Base-by-base conservation (phyloP, 2,113 vertebrate genomes). In the Hypocryptadius cinnamomeus region DNA sequence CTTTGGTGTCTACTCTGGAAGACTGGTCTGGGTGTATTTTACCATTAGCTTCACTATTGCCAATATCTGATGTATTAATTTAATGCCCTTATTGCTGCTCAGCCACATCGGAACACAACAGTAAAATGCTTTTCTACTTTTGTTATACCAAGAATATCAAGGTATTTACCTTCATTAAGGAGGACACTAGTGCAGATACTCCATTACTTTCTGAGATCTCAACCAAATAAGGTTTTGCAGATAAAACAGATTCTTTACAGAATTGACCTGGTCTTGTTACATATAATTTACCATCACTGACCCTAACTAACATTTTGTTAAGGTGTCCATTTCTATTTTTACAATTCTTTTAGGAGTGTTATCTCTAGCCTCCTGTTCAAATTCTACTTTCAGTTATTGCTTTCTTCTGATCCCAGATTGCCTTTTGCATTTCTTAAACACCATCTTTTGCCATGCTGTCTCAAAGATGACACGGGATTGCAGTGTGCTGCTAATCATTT, bases 381-480 rank as follows among this genome's bases (percentile, higher is more conserved):
- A 66, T 64, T 63, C 56, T 90, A 0, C 51, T 74, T 74, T 59
- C 56, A 66, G 45, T 40, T 71, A 57, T 24, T 8, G 3, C n/a
- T 92, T 95, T 65, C 47, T 72, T 87, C 42, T 66, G 73, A 66
- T 35, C 74, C 60, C 40, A 33, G 9, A n/a, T 56, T 40, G 59
- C 31, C 63, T 69, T 83, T 65, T 90, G 28, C 44, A 37, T 89
- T 92, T 91, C 64, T 73, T 72, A 47, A 89, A 77, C 65, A 37
- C 22, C 28, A 0, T 25, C 27, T 73, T 85, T 66, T 90, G 50
- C 79, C 22, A 10, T 15, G 27, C 40, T 69, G 4, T 72, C 50
- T 93, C 33, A 65, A 60, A 82, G 84, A 30, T 65, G 78, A 57
- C 53, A 23, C 2, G 4, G 48, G 16, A n/a, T 35, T 92, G 51